Evolutionary conservation across 1,140 invertebrate genomes (phyloP), one percentile per base, ranked within the genome.

Genomic region (Ganaspis sp.): DNA sequence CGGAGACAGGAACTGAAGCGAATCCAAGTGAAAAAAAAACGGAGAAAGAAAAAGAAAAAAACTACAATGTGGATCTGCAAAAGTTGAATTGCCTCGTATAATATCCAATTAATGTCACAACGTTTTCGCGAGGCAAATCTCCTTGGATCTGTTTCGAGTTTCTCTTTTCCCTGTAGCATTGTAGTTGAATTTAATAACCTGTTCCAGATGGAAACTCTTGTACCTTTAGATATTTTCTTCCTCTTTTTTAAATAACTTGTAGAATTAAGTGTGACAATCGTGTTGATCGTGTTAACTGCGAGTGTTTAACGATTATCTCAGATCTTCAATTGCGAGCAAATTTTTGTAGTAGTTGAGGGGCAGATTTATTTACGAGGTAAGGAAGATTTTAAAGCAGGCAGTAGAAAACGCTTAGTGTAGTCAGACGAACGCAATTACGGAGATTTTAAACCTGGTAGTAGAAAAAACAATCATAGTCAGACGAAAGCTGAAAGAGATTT

Each of bases 41-140:
- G n/a, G n/a, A n/a, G n/a, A n/a, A n/a, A n/a, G n/a, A n/a, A n/a
- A 58, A 15, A 4, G 23, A 64, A 29, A 64, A 64, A 64, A 64
- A 34, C 26, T 64, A 29, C 26, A n/a, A 64, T 15, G 58, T 64
- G 26, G 4, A 64, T 64, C 26, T 64, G 15, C 58, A 64, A 64
- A 64, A 64, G 26, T 64, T 64, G 58, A 64, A 64, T 64, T 64
- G 58, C 58, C 58, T 64, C 23, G 58, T 29, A 64, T 64, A 64
- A 64, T 64, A 64, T 64, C 58, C 58, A 64, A 34, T 64, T 64
- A 64, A 64, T 64, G 58, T 64, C 58, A 64, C 58, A 64, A 64
- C 23, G 26, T 64, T 64, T 64, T 64, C 12, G 21, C 58, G 26
- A 29, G n/a, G 58, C 12, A 29, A 2, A 29, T 64, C 12, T 64